phyloP scores from a whole-genome alignment of 2,113 vertebrate species.

The Spea multiplicata region DNA sequence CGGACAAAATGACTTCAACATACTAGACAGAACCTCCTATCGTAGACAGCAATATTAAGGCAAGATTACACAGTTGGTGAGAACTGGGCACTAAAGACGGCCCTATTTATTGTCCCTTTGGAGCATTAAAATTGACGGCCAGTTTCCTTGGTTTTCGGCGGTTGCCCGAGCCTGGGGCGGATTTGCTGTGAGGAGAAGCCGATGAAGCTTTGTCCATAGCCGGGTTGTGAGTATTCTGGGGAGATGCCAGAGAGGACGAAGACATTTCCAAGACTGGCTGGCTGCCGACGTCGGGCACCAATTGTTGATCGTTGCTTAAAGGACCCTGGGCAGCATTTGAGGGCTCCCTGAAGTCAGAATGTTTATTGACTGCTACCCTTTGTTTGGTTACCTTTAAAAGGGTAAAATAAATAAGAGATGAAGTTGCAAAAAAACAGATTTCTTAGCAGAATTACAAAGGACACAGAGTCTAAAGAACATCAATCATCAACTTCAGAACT shows the following conservation, averaged over 20 bases:
- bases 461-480: no score
- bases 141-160: conserved; percentile 89
- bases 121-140: conserved; percentile 91
- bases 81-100: neutral
- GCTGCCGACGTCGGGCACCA: conserved; percentile 54
- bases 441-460: no score
- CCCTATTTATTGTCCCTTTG: conserved; percentile 82
- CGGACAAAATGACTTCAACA: conserved; percentile 39
- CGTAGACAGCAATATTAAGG: conserved; percentile 47
- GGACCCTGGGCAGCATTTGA: conserved; percentile 68
- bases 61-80: conserved; percentile 47
- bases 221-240: conserved; percentile 53
- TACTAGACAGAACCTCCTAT: conserved; percentile 20
- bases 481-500: no score
- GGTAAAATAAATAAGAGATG: conserved; percentile 53
- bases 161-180: conserved; percentile 75
- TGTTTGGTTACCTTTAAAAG: conserved; percentile 93
- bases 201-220: conserved; percentile 60
- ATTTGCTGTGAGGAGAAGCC: conserved; percentile 61
- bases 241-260: conserved; percentile 55
- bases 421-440: neutral
- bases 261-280: conserved; percentile 52
- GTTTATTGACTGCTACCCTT: conserved; percentile 83
- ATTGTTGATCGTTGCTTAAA: conserved; percentile 62
- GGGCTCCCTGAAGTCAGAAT: conserved; percentile 74